Conservation (phyloP, 1,140 invertebrate genomes). For the Platorchestia sp. region DNA sequence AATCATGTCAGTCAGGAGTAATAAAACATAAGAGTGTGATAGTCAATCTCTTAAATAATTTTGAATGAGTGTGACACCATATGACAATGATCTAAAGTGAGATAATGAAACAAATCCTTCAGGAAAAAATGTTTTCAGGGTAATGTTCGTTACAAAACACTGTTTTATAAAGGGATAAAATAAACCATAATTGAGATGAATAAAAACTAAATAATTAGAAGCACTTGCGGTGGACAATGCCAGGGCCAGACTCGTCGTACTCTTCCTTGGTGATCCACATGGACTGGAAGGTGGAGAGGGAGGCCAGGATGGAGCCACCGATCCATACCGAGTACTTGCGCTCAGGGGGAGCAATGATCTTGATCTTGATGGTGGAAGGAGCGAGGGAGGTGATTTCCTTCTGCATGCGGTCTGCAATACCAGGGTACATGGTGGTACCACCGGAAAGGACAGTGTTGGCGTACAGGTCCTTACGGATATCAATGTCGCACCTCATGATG, state of each 20-base stretch:
- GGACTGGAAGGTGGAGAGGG: no score
- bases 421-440: slow-evolving; percentile 78
- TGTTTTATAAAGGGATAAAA: slow-evolving; percentile 47
- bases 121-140: slow-evolving; percentile 28
- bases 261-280: slow-evolving; percentile 74
- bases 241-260: slow-evolving; percentile 65
- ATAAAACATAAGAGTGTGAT: background rate
- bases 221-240: slow-evolving; percentile 69
- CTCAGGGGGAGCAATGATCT: no score
- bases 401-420: slow-evolving; percentile 76
- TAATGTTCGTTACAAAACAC: slow-evolving; percentile 36
- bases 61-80: background rate
- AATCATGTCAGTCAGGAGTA: background rate
- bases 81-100: background rate
- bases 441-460: no score
- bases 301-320: no score
- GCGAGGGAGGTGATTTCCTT: slow-evolving; percentile 86
- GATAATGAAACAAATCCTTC: background rate
- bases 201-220: slow-evolving; percentile 67
- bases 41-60: background rate
- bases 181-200: background rate
- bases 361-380: slow-evolving; percentile 80
- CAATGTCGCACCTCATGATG: no score
- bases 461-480: no score
- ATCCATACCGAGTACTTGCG: no score